Evolutionary conservation across 2,888 invertebrate genomes (phyloP).

Genomic region (Furcula furcula): DNA sequence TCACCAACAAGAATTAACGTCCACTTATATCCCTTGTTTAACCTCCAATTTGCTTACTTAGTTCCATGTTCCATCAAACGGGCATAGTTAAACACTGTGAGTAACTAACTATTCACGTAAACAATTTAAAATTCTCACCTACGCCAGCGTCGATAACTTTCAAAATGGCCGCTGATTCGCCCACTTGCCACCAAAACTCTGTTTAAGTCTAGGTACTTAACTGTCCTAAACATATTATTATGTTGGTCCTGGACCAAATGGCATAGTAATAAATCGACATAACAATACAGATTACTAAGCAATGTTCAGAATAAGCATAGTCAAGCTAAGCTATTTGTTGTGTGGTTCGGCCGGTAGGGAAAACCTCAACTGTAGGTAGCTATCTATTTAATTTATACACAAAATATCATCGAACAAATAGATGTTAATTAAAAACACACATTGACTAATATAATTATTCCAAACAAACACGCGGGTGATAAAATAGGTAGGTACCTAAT

Average conservation of each 20-base stretch:
- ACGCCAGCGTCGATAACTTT: slow-evolving; percentile 61
- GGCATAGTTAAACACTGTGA: slow-evolving; percentile 13
- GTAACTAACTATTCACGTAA: slow-evolving; percentile 28
- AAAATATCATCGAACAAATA: too few relatives aligned
- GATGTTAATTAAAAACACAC: too few relatives aligned
- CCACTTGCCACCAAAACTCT: slow-evolving; percentile 53
- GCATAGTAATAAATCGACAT: slow-evolving; percentile 5
- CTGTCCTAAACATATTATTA: slow-evolving; percentile 36
- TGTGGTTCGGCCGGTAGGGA: background rate
- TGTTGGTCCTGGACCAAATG: slow-evolving; percentile 28
- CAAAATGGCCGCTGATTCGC: slow-evolving; percentile 68
- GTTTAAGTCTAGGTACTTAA: slow-evolving; percentile 36
- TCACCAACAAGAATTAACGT: background rate
- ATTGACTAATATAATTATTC: too few relatives aligned
- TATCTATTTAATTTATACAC: too few relatives aligned
- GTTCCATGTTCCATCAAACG: background rate
- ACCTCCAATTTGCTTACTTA: background rate
- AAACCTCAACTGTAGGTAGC: background rate
- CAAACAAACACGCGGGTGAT: too few relatives aligned
- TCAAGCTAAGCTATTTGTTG: background rate
- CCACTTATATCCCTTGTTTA: background rate
- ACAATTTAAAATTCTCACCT: slow-evolving; percentile 57
- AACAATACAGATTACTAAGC: background rate
- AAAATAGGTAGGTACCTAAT: too few relatives aligned
- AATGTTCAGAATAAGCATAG: background rate